phyloP scores from a whole-genome alignment of 1,140 invertebrate species.

The Pissodes strobi region DNA sequence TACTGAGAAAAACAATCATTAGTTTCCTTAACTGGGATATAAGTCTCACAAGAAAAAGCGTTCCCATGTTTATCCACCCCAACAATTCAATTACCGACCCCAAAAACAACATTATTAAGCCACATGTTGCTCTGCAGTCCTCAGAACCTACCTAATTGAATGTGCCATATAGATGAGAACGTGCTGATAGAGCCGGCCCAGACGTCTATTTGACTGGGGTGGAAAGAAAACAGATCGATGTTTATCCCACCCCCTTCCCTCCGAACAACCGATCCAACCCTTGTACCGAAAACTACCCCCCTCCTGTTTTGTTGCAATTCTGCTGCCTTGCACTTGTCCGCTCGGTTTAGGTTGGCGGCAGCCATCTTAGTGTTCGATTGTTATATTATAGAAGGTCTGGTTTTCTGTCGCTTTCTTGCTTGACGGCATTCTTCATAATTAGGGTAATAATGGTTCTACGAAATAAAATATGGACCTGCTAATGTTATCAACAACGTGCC shows the following conservation, averaged over 20 bases:
- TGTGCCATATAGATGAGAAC: constrained; percentile 37
- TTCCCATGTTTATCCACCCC: constrained; percentile 27
- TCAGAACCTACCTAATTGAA: constrained; percentile 45
- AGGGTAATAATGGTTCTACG: no score
- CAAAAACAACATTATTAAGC: constrained; percentile 33
- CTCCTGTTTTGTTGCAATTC: constrained; percentile 20
- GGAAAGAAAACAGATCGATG: constrained; percentile 49
- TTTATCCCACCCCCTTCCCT: constrained; percentile 31
- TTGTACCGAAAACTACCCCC: not conserved
- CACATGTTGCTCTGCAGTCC: constrained; percentile 40
- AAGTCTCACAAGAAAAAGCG: constrained; percentile 12
- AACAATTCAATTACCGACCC: constrained; percentile 35
- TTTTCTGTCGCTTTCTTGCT: no score
- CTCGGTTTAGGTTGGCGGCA: constrained; percentile 9
- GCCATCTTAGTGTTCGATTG: constrained; percentile 13
- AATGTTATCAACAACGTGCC: no score
- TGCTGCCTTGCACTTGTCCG: constrained; percentile 13
- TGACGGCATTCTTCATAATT: no score
- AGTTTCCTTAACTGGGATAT: not conserved
- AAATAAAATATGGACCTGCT: no score
- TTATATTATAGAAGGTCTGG: no score
- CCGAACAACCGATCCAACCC: not conserved
- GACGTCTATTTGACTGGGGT: constrained; percentile 51
- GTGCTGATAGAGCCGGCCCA: constrained; percentile 46
- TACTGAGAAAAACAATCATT: not conserved